Base-by-base conservation (phyloP, 2,888 invertebrate species). In the Agrochola lychnidis region DNA sequence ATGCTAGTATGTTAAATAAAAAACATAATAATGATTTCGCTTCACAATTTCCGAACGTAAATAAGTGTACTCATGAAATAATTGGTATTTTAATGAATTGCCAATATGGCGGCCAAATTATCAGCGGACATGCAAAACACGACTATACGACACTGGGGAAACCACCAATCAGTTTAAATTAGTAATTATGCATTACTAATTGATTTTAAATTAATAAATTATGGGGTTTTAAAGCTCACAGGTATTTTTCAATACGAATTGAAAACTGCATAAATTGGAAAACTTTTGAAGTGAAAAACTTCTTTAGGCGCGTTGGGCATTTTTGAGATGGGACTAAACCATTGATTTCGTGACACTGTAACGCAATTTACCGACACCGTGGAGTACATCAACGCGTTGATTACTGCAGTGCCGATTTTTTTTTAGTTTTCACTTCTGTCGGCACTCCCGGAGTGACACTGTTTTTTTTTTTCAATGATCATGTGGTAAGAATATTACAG, bases 61-160 rank as follows among this genome's bases (percentile, higher is more conserved):
- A 89, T 89, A 85, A 90, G 83, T 82, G 69, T 81, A 88, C 87
- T 90, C 88, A 89, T 82, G 84, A 87, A 87, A 87, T 89, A 91
- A 92, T 91, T 92, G 89, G 84, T 83, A 83, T 83, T 90, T 90
- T 83, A 89, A 89, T 87, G 77, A 82, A 83, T 57, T 72, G 57
- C 70, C 82, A 76, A 86, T 76, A 83, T 79, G 79, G 78, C 63
- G 69, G 14, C 45, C 73, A 40, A 57, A 82, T 82, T 67, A 80
- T 66, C 61, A 62, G 70, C 30, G 53, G 36, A 70, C 59, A 36
- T 76, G 36, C 22, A 79, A 42, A 76, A 62, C 36, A 62, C 45
- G 36, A 61, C 36, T 4, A 25, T 53, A 53, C 45, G 42, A 25
- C 51, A 14, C n/a, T 16, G 51, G 22, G 16, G 61, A 19, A 36